Evolutionary conservation across 2,888 invertebrate species (phyloP).

Genomic region (Drosophila meridionalis): DNA sequence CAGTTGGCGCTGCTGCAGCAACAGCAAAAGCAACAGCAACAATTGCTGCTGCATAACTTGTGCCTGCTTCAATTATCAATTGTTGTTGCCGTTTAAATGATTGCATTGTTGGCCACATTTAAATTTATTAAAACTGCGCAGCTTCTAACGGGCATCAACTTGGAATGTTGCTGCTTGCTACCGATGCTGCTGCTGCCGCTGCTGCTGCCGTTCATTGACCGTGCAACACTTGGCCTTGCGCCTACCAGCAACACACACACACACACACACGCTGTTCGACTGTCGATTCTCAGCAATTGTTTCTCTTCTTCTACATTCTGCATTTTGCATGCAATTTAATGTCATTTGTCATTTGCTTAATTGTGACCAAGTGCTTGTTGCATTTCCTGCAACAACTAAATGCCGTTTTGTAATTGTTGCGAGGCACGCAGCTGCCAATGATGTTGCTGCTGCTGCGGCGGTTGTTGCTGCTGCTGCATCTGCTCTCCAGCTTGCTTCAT

Average conservation of each 20-base stretch:
- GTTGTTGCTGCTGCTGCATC: constrained; percentile 11
- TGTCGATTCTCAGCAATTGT: constrained; percentile 49
- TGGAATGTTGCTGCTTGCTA: constrained; percentile 61
- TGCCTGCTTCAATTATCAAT: constrained; percentile 75
- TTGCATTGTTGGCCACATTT: constrained; percentile 74
- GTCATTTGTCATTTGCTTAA: constrained; percentile 80
- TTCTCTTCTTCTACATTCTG: constrained; percentile 39
- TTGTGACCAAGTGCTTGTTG: constrained; percentile 64
- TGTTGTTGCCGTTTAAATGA: constrained; percentile 76
- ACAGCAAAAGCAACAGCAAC: constrained; percentile 28
- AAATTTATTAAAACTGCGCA: constrained; percentile 80
- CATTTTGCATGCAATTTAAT: constrained; percentile 79
- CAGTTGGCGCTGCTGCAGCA: constrained; percentile 15
- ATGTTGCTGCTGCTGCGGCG: not conserved
- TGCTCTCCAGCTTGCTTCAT: constrained; percentile 13
- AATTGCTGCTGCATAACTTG: constrained; percentile 51
- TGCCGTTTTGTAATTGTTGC: constrained; percentile 74
- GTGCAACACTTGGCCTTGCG: constrained; percentile 46
- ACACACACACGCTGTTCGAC: not conserved
- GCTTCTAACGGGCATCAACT: constrained; percentile 62
- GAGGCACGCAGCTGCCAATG: constrained; percentile 56
- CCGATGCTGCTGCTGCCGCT: constrained; percentile 23
- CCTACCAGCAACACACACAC: constrained; percentile 8
- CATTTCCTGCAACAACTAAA: constrained; percentile 53
- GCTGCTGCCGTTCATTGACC: constrained; percentile 60